phyloP scores from a whole-genome alignment of 2,113 vertebrate genomes.

The Pristiophorus japonicus region DNA sequence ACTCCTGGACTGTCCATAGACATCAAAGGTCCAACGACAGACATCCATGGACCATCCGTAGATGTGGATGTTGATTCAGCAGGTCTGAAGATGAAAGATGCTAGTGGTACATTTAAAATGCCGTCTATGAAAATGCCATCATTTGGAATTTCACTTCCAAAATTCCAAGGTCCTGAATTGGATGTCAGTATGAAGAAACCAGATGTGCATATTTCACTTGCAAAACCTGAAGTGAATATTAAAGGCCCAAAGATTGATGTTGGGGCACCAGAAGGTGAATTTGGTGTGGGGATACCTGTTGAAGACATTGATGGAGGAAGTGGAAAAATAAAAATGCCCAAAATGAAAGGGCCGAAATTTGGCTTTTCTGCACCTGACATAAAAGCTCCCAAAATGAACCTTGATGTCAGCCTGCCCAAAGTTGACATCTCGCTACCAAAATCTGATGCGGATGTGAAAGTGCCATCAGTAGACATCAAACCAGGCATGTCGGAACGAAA shows the following conservation, averaged over 20 bases:
- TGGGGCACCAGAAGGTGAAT: neutral
- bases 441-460: neutral
- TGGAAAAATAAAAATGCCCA: slow-evolving; percentile 47
- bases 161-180: slow-evolving; percentile 27
- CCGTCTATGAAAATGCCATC: slow-evolving; percentile 47
- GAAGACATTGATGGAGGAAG: slow-evolving; percentile 31
- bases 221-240: slow-evolving; percentile 37
- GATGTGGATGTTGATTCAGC: slow-evolving; percentile 42
- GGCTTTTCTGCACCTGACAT: neutral
- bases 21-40: slow-evolving; percentile 35
- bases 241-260: neutral
- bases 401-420: slow-evolving; percentile 14
- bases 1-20: neutral
- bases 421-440: neutral
- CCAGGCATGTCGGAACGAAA: neutral
- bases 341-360: slow-evolving; percentile 51
- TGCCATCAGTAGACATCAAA: neutral
- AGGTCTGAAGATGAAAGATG: slow-evolving; percentile 25
- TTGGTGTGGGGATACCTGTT: rapidly evolving
- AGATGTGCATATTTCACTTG: neutral
- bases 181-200: slow-evolving; percentile 41
- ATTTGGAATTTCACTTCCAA: slow-evolving; percentile 43
- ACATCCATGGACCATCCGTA: neutral
- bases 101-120: slow-evolving; percentile 38
- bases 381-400: slow-evolving; percentile 1